Percentiles rank a stretch among this genome's conserved stretches.
Evolutionary conservation across 2,888 invertebrate species (phyloP).

Genomic region (Sthenelais limicola): DNA sequence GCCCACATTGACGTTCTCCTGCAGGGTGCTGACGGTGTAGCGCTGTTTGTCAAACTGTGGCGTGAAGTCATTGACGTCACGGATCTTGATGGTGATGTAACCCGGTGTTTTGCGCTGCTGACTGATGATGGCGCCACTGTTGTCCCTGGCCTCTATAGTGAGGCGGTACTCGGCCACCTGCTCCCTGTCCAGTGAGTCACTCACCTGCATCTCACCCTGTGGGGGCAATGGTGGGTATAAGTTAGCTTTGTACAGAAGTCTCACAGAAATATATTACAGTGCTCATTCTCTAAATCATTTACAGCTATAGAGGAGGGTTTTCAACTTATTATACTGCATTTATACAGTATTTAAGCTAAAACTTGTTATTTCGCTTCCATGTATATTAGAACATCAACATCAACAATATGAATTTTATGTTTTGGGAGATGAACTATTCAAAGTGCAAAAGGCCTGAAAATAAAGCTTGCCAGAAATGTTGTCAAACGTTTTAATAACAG

Average conservation of each 20-base stretch:
- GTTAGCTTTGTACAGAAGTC: neutral
- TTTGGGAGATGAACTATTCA: no score
- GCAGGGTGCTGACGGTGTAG: conserved; percentile 39
- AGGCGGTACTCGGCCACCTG: conserved; percentile 80
- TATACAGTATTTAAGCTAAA: no score
- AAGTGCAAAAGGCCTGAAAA: no score
- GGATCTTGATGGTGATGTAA: conserved; percentile 77
- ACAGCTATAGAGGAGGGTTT: no score
- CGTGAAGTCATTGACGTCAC: conserved; percentile 93
- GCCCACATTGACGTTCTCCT: conserved; percentile 57
- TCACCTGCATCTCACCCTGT: conserved; percentile 62
- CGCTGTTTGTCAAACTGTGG: conserved; percentile 85
- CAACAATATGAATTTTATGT: no score
- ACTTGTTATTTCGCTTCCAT: no score
- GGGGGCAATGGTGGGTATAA: conserved; percentile 4
- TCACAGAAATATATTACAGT: no score
- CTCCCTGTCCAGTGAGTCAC: conserved; percentile 81
- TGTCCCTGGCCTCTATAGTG: conserved; percentile 83
- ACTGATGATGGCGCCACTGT: conserved; percentile 78
- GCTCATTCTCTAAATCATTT: no score
- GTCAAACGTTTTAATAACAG: no score
- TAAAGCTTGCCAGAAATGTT: no score
- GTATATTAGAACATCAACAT: no score
- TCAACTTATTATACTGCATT: no score
- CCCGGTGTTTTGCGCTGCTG: conserved; percentile 70